Evolutionary conservation across 1,140 invertebrate species (phyloP), one percentile per base, ranked within the genome.

Genomic region (Hylyphantes graminicola): DNA sequence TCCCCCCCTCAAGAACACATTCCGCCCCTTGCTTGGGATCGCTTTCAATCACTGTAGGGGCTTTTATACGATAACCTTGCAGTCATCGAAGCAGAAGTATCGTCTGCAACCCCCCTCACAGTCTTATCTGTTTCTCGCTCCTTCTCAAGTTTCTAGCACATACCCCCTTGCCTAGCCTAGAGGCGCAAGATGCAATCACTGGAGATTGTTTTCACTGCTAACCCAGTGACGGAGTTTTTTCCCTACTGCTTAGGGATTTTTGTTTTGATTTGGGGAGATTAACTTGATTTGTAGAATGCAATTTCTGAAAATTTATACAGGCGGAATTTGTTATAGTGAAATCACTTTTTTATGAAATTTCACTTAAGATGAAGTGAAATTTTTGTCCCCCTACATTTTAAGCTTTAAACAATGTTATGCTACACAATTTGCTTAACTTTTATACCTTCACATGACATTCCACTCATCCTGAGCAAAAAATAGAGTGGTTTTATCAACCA

Each of bases 141-240:
- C 79, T 73, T 73, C 79, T 81, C 79, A n/a, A 48, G 48, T 81
- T 76, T 73, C 68, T 50, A n/a, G n/a, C n/a, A n/a, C n/a, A n/a
- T 55, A 35, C 79, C 67, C 51, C 67, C 57, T 53, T 51, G 51
- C 35, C 54, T 7, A 7, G 35, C 9, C 11, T n/a, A n/a, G n/a
- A 7, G n/a, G 53, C n/a, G 57, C 12, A n/a, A 61, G 68, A 81
- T 81, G 55, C 63, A 73, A 63, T 81, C n/a, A n/a, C n/a, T n/a
- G n/a, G n/a, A 70, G 35, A 21, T 17, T 35, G 53, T 21, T 55
- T 74, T 74, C 65, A 79, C 77, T 79, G 77, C 51, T 79, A 79
- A 79, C 77, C n/a, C 35, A 79, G 12, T 79, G 64, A 79, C 61
- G 75, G 59, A 53, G 54, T 63, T 68, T 13, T 55, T n/a, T n/a